phyloP scores from a whole-genome alignment of 2,797 vertebrate species.

The Pteronotus mesoamericanus region DNA sequence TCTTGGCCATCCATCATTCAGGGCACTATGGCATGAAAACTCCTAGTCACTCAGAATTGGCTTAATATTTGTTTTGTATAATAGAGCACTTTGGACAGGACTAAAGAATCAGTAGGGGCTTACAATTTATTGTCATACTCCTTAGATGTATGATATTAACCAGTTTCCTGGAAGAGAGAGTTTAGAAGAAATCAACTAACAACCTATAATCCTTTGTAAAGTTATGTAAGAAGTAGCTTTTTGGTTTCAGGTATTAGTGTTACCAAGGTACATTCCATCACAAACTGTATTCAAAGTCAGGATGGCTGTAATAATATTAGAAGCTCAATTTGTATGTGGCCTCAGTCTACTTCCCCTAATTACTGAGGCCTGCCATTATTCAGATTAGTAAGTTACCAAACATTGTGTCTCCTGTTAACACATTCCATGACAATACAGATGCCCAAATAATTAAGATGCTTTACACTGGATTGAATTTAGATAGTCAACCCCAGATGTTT shows the following conservation, averaged over 20 bases:
- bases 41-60: not conserved
- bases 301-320: constrained; percentile 42
- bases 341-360: constrained; percentile 44
- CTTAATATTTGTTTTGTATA: not conserved
- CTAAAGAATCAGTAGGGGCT: not conserved
- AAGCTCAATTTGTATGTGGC: constrained; percentile 69
- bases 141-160: not conserved
- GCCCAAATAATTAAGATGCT: constrained; percentile 64
- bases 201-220: not conserved
- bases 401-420: constrained; percentile 59
- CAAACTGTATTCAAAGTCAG: not conserved
- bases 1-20: not conserved
- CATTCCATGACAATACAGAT: constrained; percentile 28
- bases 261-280: constrained; percentile 31
- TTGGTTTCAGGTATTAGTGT: constrained; percentile 11
- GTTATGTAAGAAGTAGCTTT: not conserved
- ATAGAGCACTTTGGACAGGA: not conserved
- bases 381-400: constrained; percentile 52
- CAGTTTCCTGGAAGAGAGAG: not conserved
- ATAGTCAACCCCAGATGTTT: constrained; percentile 63
- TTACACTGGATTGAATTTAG: constrained; percentile 45
- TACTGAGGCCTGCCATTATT: constrained; percentile 52
- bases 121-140: not conserved
- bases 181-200: not conserved
- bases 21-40: not conserved